Base-by-base conservation (phyloP, 2,113 vertebrate species). In the Protobothrops flavoviridis region DNA sequence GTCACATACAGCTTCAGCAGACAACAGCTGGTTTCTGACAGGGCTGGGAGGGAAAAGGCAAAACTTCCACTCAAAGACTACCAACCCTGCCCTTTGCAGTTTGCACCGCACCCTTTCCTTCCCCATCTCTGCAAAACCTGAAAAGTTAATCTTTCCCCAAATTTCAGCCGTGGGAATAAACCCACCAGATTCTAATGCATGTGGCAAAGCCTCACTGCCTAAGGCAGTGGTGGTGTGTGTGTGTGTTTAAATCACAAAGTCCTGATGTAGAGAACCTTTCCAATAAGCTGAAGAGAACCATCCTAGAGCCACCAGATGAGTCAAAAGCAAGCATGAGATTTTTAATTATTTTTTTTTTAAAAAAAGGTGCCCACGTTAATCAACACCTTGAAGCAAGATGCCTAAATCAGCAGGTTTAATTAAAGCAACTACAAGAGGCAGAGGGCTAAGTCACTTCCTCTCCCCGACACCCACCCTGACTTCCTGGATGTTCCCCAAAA, bases 51-150 rank as follows among this genome's bases (percentile, higher is more conserved):
- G 23, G 52, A 92, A 59, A 53, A 92, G 26, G 56, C n/a, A 90
- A 93, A 94, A 93, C 92, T 94, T 94, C 85, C 26, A 86, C 74
- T 90, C 48, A 52, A 81, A 24, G 48, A 45, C 87, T 92, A 45
- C 26, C 56, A 57, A 43, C 8, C 48, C 48, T 50, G 48, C 48
- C 48, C 48, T 50, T 50, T 69, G 81, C 10, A 48, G 50, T 91
- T 81, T 52, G 57, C 69, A 90, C 24, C 12, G n/a, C 48, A 87
- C 85, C 81, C 45, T 87, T 50, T 43, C 81, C 39, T 81, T 89
- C 43, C 13, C 52, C 33, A 87, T 23, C 64, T 29, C 43, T 29
- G 23, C 11, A 90, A 87, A 93, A 90, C 43, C 43, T 85, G 56
- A 93, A 39, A 91, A 91, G 87, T 93, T 87, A 52, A 92, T 52